phyloP scores from a whole-genome alignment of 2,797 vertebrate genomes.

The Antennarius maculatus region DNA sequence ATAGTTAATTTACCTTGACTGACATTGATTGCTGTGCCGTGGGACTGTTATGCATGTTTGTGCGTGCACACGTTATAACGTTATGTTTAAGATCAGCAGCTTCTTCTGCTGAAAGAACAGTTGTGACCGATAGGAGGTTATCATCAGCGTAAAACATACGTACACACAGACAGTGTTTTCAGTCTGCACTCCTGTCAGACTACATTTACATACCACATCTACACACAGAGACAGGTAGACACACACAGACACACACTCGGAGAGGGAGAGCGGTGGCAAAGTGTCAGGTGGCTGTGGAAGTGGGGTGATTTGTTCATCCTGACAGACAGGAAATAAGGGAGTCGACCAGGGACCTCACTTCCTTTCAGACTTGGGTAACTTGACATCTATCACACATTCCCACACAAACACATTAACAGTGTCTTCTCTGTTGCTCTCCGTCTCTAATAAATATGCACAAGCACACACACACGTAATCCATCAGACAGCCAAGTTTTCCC shows the following conservation, averaged over 20 bases:
- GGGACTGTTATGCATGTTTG: no score
- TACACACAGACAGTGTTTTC: no score
- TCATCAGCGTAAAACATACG: no score
- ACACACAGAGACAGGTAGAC: slow-evolving; percentile 30
- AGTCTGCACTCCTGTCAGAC: no score
- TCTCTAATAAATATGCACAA: slow-evolving; percentile 18
- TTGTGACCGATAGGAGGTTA: no score
- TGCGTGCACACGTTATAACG: no score
- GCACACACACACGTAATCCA: slow-evolving; percentile 22
- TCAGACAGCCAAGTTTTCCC: slow-evolving; percentile 25
- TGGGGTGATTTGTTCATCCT: slow-evolving; percentile 64
- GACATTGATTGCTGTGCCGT: no score
- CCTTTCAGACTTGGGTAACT: slow-evolving; percentile 64
- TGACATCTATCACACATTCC: slow-evolving; percentile 58
- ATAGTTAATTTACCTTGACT: no score
- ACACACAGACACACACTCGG: slow-evolving; percentile 10
- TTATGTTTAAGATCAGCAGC: no score
- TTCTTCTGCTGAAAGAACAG: no score
- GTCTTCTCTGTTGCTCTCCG: slow-evolving; percentile 5
- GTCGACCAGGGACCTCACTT: slow-evolving; percentile 67
- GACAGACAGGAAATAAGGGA: slow-evolving; percentile 75
- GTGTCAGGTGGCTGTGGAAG: slow-evolving; percentile 53
- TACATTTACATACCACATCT: neutral
- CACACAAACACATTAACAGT: slow-evolving; percentile 18
- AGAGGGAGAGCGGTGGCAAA: neutral